These are phyloP conservation scores for Coleophora flavipennella DNA, from an alignment of 2,888 invertebrate genomes.

Conservation along the genomic window DNA sequence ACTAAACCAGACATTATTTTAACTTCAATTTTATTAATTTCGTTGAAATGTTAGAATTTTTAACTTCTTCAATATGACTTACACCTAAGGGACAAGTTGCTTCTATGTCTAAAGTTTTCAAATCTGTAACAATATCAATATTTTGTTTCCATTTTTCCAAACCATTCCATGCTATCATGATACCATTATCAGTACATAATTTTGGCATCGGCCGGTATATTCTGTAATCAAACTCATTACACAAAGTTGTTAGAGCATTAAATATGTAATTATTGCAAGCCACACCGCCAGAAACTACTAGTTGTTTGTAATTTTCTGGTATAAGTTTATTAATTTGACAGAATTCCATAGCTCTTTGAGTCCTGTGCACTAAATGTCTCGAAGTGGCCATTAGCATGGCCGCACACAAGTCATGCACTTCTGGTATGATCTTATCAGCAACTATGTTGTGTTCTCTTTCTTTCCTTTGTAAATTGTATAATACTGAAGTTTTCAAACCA, in stretches of 20 bases:
- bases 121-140: constrained; percentile 67
- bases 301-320: constrained; percentile 70
- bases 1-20: constrained; percentile 11
- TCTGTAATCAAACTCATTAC: constrained; percentile 76
- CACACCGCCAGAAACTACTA: constrained; percentile 95
- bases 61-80: constrained; percentile 73
- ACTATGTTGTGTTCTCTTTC: constrained; percentile 73
- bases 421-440: constrained; percentile 82
- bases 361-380: constrained; percentile 85
- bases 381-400: constrained; percentile 82
- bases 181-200: constrained; percentile 97
- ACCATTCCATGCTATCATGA: constrained; percentile 99
- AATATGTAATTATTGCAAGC: constrained; percentile 93
- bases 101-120: constrained; percentile 76
- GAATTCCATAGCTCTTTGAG: constrained; percentile 90
- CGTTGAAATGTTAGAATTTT: constrained; percentile 61
- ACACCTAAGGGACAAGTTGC: constrained; percentile 76
- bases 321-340: constrained; percentile 76
- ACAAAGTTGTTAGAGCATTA: constrained; percentile 78
- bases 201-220: constrained; percentile 84
- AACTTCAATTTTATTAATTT: constrained; percentile 52
- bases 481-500: constrained; percentile 81
- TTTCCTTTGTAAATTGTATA: constrained; percentile 66
- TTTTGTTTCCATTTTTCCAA: constrained; percentile 81
- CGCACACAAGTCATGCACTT: constrained; percentile 88